Percentiles rank a stretch among this genome's conserved stretches.
Conservation (phyloP, 2,113 vertebrate genomes). For the Notarius quadriscutis region DNA sequence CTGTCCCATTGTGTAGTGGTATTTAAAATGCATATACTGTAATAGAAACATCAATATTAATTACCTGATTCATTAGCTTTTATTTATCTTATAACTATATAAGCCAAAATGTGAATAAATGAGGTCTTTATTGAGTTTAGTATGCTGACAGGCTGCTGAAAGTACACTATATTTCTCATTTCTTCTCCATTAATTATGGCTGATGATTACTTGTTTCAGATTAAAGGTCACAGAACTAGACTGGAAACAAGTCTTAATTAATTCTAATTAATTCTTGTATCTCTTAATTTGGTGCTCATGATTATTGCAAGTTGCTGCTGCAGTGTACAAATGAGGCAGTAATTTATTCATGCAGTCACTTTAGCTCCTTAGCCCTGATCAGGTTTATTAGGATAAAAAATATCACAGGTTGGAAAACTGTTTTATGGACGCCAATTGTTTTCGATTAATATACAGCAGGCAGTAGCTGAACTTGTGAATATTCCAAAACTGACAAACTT, state of each 20-base stretch:
- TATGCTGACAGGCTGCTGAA: constrained; percentile 34
- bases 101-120: constrained; percentile 13
- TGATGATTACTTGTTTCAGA: constrained; percentile 47
- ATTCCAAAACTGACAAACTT: neutral
- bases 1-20: neutral
- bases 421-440: neutral
- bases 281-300: constrained; percentile 45
- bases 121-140: constrained; percentile 19
- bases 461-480: neutral
- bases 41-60: neutral
- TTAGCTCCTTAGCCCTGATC: neutral
- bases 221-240: constrained; percentile 39
- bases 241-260: constrained; percentile 42
- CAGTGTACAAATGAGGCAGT: constrained; percentile 29
- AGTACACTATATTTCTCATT: constrained; percentile 41
- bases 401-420: neutral
- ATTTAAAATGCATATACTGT: neutral
- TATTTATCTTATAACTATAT: neutral
- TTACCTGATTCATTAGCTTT: constrained; percentile 22
- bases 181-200: constrained; percentile 46
- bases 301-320: constrained; percentile 30
- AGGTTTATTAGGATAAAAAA: neutral
- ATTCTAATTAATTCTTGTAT: constrained; percentile 39
- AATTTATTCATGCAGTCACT: neutral
- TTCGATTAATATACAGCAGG: neutral